Evolutionary conservation across 2,797 vertebrate species (phyloP), one percentile per base, ranked within the genome.

Genomic region (Protonibea diacanthus): DNA sequence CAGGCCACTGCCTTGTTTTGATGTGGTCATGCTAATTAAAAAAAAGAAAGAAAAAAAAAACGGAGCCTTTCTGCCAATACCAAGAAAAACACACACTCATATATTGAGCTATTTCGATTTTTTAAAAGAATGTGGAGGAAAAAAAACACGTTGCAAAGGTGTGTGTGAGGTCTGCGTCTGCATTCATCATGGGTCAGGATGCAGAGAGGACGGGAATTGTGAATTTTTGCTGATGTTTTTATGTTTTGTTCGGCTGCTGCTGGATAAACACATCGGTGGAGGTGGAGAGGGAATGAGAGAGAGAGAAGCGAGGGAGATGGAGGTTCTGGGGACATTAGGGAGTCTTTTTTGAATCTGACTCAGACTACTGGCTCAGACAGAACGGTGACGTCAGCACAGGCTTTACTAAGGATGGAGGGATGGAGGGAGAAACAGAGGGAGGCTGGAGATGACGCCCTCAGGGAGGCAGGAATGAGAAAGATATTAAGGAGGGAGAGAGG

Each of bases 21-120:
- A 92, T 92, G 91, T 91, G 91, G 79, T 91, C 91, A 91, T 89
- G 88, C 90, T 92, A 91, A 93, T 92, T 95, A 86, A 76, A 89
- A 89, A 90, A 83, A 33, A 33, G 1, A 33, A 1, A 33, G 8
- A 8, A 33, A 7, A 33, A 33, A 38, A 38, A 38, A 79, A 78
- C n/a, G 48, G 70, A 68, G 69, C 38, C 88, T 93, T 90, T 87
- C 87, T 91, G 87, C 91, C 89, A 91, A 80, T 76, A 81, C 71
- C 13, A 47, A 81, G 79, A 58, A 87, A 84, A 83, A 78, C 58
- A 76, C 61, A 77, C 55, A 81, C 27, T 45, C 38, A 84, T 85
- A 69, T 67, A 74, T 49, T 45, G 74, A 89, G 80, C 62, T 84
- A 71, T 93, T 90, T 82, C 56, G 82, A 70, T 57, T 65, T 80